A percentile compares a stretch with the other conserved stretches of the same genome.
Evolutionary conservation across 2,113 vertebrate genomes (phyloP).

Genomic region (Xenopus tropicalis): DNA sequence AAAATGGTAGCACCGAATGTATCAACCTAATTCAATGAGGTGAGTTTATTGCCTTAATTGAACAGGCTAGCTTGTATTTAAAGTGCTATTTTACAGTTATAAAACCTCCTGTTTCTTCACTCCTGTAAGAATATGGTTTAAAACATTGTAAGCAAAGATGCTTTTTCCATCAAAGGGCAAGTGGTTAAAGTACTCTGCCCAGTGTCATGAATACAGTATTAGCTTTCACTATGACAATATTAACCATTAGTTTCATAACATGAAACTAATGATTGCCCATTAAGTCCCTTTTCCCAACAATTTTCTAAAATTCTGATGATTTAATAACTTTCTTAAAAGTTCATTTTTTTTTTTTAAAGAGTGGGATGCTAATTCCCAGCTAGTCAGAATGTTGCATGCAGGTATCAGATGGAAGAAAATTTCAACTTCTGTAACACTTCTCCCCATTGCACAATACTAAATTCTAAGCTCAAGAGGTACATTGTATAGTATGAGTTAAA

Average conservation of each 20-base stretch:
- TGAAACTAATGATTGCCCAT: too few species aligned
- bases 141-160: too few species aligned
- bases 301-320: too few species aligned
- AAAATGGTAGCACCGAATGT: neutral
- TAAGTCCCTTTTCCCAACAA: too few species aligned
- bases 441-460: slow-evolving; percentile 25
- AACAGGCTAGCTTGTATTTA: slow-evolving; percentile 25
- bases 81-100: slow-evolving; percentile 22
- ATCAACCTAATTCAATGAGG: neutral
- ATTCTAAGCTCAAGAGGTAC: slow-evolving; percentile 2
- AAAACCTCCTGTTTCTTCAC: neutral
- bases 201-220: too few species aligned
- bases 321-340: too few species aligned
- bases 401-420: neutral
- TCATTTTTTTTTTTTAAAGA: neutral
- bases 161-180: neutral
- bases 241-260: too few species aligned
- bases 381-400: slow-evolving; percentile 1
- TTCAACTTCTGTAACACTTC: neutral
- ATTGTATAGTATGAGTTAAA: slow-evolving; percentile 4
- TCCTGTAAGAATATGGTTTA: neutral
- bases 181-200: neutral
- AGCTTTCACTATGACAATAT: too few species aligned
- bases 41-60: slow-evolving; percentile 12
- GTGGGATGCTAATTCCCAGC: neutral